Evolutionary conservation across 2,888 invertebrate species (phyloP), one percentile per base, ranked within the genome.

Genomic region (Sphecodes monilicornis): DNA sequence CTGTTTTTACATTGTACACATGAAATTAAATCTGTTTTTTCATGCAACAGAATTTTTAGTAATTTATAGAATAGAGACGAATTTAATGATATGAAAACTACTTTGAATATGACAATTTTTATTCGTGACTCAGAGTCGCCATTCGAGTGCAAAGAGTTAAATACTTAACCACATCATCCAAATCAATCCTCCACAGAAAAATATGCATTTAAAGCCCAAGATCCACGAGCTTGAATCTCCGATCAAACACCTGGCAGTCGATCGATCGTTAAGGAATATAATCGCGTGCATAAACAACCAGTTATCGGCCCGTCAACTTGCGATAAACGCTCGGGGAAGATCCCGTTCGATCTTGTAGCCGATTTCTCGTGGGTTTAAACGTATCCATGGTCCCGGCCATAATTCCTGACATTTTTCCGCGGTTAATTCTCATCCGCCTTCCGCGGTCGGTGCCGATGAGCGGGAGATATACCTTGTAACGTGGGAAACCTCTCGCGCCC

Each of bases 401-500:
- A 80, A 85, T 78, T 86, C 75, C 77, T 73, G 71, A 43, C 26
- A 86, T 86, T 86, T 78, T 82, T 82, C 79, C 82, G 72, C 50
- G 36, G 82, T 82, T 80, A 66, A 82, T 82, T 82, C 86, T 74
- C 86, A 82, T 86, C 79, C 77, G 77, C 69, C 64, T 85, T 73
- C 69, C 68, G 73, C 57, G 36, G 32, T 4, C 60, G 32, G 78
- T 60, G 64, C 73, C 73, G 86, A 85, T 85, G 32, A 69, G 72
- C 46, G 75, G 70, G 75, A 26, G 60, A 29, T 50, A 83, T 83
- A 84, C 78, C 72, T 60, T 69, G 84, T 69, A 75, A 89, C 88
- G 89, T 89, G 89, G 84, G 89, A 89, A 89, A 90, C 73, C 66
- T 82, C 84, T 79, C 82, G 82, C 80, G 80, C 78, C 79, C 75